Conservation (phyloP, 2,113 vertebrate genomes). For the Pelvicachromis taeniatus region DNA sequence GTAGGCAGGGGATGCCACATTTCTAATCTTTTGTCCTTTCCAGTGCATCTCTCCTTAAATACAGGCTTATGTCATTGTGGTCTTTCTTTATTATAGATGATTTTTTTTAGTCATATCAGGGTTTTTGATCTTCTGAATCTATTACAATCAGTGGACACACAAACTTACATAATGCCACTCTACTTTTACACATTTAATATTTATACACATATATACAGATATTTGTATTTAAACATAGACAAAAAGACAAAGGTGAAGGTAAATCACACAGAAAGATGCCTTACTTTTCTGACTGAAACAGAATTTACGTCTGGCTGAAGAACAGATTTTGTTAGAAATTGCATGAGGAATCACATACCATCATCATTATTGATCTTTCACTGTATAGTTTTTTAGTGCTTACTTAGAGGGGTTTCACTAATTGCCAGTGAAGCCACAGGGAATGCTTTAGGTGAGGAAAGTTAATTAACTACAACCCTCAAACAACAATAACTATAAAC, state of each 20-base stretch:
- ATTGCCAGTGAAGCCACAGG: conserved; percentile 11
- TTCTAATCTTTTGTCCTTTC: neutral
- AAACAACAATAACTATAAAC: neutral
- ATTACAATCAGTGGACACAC: neutral
- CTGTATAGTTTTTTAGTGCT: neutral
- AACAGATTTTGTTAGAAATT: neutral
- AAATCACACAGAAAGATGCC: neutral
- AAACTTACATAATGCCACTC: neutral
- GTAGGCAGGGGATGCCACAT: neutral
- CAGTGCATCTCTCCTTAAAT: neutral
- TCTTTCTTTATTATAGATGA: neutral
- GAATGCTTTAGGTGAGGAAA: neutral
- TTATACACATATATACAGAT: neutral
- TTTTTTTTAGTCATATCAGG: neutral
- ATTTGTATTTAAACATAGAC: neutral
- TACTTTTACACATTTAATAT: neutral
- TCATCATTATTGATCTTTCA: neutral
- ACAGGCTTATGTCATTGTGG: neutral
- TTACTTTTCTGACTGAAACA: neutral
- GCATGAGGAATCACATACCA: neutral
- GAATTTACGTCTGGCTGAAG: neutral
- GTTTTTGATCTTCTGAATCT: neutral
- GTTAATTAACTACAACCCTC: conserved; percentile 5
- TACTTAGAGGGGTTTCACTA: neutral
- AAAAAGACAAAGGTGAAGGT: neutral